These are phyloP conservation scores for Phyllopteryx taeniolatus DNA, from an alignment of 2,113 vertebrate genomes.

Conservation along the genomic window DNA sequence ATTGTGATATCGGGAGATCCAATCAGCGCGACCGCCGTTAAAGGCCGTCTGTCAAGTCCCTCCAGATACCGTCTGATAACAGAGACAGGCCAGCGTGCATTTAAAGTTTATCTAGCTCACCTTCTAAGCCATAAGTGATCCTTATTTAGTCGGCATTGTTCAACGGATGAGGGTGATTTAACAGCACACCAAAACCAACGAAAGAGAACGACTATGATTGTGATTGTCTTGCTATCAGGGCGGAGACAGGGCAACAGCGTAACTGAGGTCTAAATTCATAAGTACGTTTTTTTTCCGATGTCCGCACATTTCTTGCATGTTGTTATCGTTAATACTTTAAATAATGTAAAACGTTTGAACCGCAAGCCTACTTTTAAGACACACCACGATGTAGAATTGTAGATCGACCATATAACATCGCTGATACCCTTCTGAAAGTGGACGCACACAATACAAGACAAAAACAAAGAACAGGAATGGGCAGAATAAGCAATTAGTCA, in stretches of 20 bases:
- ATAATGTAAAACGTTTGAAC: too few relatives aligned
- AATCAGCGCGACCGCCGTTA: constrained; percentile 31
- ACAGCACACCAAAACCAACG: neutral
- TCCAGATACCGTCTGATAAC: constrained; percentile 23
- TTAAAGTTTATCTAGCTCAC: constrained; percentile 31
- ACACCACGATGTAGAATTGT: too few relatives aligned
- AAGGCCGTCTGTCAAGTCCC: constrained; percentile 18
- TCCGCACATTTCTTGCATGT: too few relatives aligned
- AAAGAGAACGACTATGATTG: constrained; percentile 15
- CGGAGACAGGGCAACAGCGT: neutral
- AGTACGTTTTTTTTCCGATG: too few relatives aligned
- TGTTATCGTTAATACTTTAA: too few relatives aligned
- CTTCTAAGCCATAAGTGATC: constrained; percentile 19
- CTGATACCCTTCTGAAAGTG: too few relatives aligned
- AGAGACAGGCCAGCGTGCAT: constrained; percentile 11
- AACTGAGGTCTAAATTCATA: constrained; percentile 22
- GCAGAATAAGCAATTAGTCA: too few relatives aligned
- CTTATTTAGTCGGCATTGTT: constrained; percentile 18
- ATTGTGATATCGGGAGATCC: constrained; percentile 39
- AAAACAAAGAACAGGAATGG: too few relatives aligned
- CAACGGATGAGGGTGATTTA: constrained; percentile 5
- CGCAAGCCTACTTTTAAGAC: too few relatives aligned
- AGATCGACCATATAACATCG: too few relatives aligned
- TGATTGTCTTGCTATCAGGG: constrained; percentile 17
- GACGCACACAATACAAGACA: too few relatives aligned